These are phyloP conservation scores for Catocala nupta DNA, from an alignment of 2,888 invertebrate genomes.

Conservation along the genomic window DNA sequence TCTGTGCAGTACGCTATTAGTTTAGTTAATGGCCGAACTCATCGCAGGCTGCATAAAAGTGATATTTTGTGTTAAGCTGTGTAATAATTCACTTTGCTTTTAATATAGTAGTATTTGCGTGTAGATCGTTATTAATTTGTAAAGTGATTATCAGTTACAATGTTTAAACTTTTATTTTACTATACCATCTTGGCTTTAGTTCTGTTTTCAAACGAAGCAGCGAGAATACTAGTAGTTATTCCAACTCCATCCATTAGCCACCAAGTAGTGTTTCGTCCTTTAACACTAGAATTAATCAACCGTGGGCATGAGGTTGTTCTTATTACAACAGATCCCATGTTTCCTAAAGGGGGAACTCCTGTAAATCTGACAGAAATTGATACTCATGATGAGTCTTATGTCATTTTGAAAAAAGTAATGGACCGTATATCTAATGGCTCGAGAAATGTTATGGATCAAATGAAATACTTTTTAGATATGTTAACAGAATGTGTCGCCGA, in stretches of 20 bases:
- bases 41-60: too few species aligned
- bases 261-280: constrained; percentile 66
- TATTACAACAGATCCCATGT: constrained; percentile 69
- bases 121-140: too few species aligned
- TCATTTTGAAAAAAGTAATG: constrained; percentile 38
- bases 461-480: neutral
- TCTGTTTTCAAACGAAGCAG: constrained; percentile 35
- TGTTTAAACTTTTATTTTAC: too few species aligned
- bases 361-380: constrained; percentile 71
- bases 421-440: neutral
- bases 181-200: too few species aligned
- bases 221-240: constrained; percentile 67
- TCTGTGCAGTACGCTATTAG: too few species aligned
- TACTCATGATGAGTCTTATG: constrained; percentile 56
- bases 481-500: constrained; percentile 4
- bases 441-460: neutral
- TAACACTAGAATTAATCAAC: constrained; percentile 67
- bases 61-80: too few species aligned
- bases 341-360: constrained; percentile 50
- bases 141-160: too few species aligned
- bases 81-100: too few species aligned
- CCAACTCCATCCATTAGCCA: constrained; percentile 74
- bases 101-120: too few species aligned
- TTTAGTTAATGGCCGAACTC: too few species aligned
- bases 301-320: constrained; percentile 75